Evolutionary conservation across 2,113 vertebrate species (phyloP).

Genomic region (Cephalopterus ornatus): DNA sequence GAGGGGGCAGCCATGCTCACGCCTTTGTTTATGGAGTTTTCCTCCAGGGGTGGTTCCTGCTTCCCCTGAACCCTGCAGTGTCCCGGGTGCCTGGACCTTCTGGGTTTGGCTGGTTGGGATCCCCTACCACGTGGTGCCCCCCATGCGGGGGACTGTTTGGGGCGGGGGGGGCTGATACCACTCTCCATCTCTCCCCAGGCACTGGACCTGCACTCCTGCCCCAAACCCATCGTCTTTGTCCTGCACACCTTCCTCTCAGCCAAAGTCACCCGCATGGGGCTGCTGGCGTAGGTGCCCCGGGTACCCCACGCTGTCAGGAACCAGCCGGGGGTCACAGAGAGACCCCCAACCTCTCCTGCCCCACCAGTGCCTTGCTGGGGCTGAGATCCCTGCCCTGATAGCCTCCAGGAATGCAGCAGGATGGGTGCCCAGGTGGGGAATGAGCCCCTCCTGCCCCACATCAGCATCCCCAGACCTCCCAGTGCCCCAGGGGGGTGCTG

Average conservation of each 20-base stretch:
- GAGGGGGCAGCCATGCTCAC: background rate
- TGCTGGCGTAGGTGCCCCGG: conserved; percentile 80
- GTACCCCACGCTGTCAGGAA: background rate
- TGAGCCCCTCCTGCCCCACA: background rate
- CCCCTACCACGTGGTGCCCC: background rate
- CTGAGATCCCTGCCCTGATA: background rate
- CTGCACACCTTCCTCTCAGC: conserved; percentile 96
- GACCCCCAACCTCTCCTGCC: background rate
- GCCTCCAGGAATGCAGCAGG: fast-evolving
- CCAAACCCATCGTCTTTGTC: conserved; percentile 93
- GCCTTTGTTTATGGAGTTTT: background rate
- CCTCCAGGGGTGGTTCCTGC: background rate
- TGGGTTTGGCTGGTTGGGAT: background rate
- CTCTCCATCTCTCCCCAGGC: conserved; percentile 67
- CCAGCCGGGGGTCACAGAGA: background rate
- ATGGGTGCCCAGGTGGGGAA: background rate
- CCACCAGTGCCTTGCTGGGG: conserved; percentile 70
- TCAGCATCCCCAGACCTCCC: fast-evolving
- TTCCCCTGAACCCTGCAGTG: background rate
- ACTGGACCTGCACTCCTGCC: conserved; percentile 91
- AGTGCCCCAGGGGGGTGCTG: background rate
- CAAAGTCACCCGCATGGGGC: conserved; percentile 95
- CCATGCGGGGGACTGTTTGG: background rate
- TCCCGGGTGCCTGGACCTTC: fast-evolving
- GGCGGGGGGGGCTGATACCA: background rate